phyloP scores from a whole-genome alignment of 2,888 invertebrate species.

The Chrysolina americana region DNA sequence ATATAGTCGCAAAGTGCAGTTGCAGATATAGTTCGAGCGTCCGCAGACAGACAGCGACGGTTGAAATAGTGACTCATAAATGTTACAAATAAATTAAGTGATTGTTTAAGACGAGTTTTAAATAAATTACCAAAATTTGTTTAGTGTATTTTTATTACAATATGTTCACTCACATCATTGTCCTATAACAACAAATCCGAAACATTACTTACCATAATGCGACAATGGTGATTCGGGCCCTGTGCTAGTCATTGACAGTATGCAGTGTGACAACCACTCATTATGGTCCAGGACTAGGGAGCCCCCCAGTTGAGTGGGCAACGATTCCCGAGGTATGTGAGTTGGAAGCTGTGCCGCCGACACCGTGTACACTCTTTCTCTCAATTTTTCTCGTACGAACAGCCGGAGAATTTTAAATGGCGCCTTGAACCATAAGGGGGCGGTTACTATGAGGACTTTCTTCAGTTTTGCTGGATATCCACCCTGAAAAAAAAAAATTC shows the following conservation, averaged over 20 bases:
- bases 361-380: conserved; percentile 96
- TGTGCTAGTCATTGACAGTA: conserved; percentile 83
- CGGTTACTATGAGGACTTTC: conserved; percentile 97
- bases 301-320: conserved; percentile 93
- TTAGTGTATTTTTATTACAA: too few relatives aligned
- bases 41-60: too few relatives aligned
- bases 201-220: conserved; percentile 61
- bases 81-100: too few relatives aligned
- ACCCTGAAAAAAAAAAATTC: conserved; percentile 75
- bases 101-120: too few relatives aligned
- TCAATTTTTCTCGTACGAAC: conserved; percentile 95
- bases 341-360: conserved; percentile 89
- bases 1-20: too few relatives aligned
- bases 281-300: conserved; percentile 89
- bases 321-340: conserved; percentile 91
- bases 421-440: conserved; percentile 98
- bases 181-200: too few relatives aligned
- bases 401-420: conserved; percentile 95
- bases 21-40: too few relatives aligned
- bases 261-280: conserved; percentile 82
- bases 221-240: conserved; percentile 64
- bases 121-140: too few relatives aligned
- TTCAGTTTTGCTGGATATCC: conserved; percentile 97
- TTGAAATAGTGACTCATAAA: too few relatives aligned
- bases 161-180: too few relatives aligned